Base-by-base conservation (phyloP, 2,113 vertebrate species). In the Gallinago media region DNA sequence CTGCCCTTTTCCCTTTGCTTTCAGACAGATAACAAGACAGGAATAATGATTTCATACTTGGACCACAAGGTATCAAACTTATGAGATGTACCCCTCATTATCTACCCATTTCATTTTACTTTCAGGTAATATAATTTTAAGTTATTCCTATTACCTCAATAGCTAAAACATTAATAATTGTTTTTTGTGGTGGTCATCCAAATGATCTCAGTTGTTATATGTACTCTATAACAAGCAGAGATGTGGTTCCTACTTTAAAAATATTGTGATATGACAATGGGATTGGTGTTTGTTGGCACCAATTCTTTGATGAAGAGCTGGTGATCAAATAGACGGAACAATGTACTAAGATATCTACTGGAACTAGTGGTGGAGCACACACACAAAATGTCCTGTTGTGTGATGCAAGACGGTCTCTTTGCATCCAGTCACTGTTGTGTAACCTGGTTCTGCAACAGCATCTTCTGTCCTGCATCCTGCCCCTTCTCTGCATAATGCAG, bases 201-300 rank as follows among this genome's bases (percentile, higher is more conserved):
- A 71, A 62, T n/a, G 5, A 29, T 49, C 31, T 36, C 52, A 9
- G 8, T 29, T 82, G 46, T 32, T 49, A 44, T 0, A 68, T 22
- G 8, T 16, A 50, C 50, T 58, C 29, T 62, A 31, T n/a, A 31
- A 88, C 85, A 42, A 76, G 16, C 16, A 77, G 26, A 71, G 19
- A 36, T 17, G 5, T 52, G 36, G 12, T 11, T 58, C 3, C 11
- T 54, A 29, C 32, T 77, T 88, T 5, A 32, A 75, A 85, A 94
- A 74, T 31, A 0, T 23, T 61, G 6, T n/a, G 6, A 25, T 65
- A 49, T 67, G 55, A 55, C 40, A 73, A 66, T 7, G 19, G 13
- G 31, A 55, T 68, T 0, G 0, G 11, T 8, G 5, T 70, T 25
- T 75, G 5, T 21, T 36, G 56, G 65, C 36, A 31, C 36, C 36